Evolutionary conservation across 1,140 invertebrate genomes (phyloP).

Genomic region (Hyposmocoma kahamanoa): DNA sequence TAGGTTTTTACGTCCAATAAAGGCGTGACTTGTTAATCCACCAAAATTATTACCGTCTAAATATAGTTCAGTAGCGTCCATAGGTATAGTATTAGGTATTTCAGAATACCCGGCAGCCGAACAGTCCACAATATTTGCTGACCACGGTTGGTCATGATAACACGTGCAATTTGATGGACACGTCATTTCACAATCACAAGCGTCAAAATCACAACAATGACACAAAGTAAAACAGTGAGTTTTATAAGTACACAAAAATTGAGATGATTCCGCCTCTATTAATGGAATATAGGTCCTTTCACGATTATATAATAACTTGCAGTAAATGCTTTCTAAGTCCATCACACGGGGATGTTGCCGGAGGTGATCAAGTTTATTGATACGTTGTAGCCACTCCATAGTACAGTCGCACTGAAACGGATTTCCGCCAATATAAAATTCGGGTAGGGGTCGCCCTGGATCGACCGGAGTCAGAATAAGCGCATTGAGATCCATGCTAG

Average conservation of each 20-base stretch:
- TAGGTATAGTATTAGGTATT: constrained; percentile 91
- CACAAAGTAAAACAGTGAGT: constrained; percentile 94
- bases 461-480: constrained; percentile 82
- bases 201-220: constrained; percentile 96
- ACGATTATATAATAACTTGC: constrained; percentile 89
- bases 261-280: constrained; percentile 87
- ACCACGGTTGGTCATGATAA: constrained; percentile 95
- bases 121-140: constrained; percentile 94
- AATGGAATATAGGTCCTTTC: constrained; percentile 87
- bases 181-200: constrained; percentile 96
- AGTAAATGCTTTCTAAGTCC: constrained; percentile 93
- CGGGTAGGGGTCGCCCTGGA: constrained; percentile 80
- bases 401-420: constrained; percentile 91
- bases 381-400: constrained; percentile 91
- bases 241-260: constrained; percentile 94
- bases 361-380: constrained; percentile 82
- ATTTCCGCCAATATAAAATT: constrained; percentile 92
- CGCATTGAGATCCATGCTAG: constrained; percentile 86
- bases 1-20: constrained; percentile 92
- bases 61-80: constrained; percentile 96
- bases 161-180: constrained; percentile 95
- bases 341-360: constrained; percentile 91
- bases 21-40: constrained; percentile 90
- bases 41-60: constrained; percentile 93
- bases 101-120: constrained; percentile 84